Evolutionary conservation across 2,113 vertebrate genomes (phyloP).

Genomic region (Pica pica): DNA sequence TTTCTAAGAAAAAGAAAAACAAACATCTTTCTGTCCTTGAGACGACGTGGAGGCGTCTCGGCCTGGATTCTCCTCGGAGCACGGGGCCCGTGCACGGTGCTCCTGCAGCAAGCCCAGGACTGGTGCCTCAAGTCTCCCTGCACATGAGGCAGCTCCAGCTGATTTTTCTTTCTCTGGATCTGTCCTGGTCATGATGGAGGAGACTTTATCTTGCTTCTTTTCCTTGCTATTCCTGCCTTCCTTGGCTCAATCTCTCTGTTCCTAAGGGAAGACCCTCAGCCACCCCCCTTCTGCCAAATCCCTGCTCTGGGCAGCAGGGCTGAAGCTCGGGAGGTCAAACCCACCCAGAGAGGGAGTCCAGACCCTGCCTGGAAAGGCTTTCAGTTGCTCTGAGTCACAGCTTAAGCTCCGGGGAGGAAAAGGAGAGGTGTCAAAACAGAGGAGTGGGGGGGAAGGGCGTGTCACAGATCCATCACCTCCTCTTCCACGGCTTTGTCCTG

Average conservation of each 20-base stretch:
- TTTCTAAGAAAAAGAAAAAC: background rate
- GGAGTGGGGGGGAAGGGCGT: background rate
- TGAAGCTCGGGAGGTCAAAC: background rate
- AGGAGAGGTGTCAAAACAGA: background rate
- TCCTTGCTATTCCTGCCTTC: background rate
- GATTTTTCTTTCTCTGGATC: background rate
- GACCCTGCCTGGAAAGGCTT: background rate
- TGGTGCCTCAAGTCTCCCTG: background rate
- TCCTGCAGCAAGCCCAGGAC: background rate
- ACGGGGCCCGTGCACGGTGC: rapidly evolving
- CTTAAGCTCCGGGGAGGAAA: background rate
- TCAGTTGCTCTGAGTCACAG: background rate
- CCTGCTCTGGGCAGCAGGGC: background rate
- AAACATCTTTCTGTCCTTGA: background rate
- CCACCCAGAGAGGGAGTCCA: background rate
- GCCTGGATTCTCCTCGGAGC: background rate
- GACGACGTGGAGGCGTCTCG: background rate
- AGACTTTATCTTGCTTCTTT: background rate
- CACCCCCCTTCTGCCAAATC: background rate
- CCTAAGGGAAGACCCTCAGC: background rate
- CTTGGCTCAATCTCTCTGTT: background rate
- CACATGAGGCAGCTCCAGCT: background rate
- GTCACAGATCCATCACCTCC: slow-evolving; percentile 79
- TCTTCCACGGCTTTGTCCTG: slow-evolving; percentile 79
- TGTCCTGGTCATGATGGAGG: background rate